Percentiles rank a stretch among this genome's conserved stretches.
phyloP scores from a whole-genome alignment of 2,113 vertebrate species.

The Peromyscus maniculatus region DNA sequence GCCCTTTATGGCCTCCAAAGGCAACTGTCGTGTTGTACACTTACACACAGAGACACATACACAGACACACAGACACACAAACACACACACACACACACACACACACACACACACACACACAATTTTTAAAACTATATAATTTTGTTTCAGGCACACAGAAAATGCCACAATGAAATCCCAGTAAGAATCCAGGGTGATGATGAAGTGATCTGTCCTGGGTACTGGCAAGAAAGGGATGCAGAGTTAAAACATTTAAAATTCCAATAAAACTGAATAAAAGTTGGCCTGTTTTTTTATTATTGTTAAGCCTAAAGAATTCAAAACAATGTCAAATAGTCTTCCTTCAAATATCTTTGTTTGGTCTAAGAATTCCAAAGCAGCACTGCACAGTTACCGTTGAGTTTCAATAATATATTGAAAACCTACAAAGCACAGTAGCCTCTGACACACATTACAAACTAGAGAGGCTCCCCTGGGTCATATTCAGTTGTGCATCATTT shows the following conservation, averaged over 20 bases:
- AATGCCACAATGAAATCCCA: background rate
- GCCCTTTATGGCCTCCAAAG: background rate
- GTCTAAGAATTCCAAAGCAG: slow-evolving; percentile 43
- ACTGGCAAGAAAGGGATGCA: background rate
- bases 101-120: background rate
- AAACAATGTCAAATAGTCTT: slow-evolving; percentile 31
- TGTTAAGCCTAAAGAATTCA: slow-evolving; percentile 20
- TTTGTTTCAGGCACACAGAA: background rate
- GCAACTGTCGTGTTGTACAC: background rate
- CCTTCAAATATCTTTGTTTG: slow-evolving; percentile 14
- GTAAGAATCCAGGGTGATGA: background rate
- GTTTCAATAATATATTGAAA: slow-evolving; percentile 9
- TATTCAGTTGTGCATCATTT: background rate
- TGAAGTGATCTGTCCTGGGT: background rate
- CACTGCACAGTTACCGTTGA: background rate
- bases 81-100: background rate
- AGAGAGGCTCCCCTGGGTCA: background rate
- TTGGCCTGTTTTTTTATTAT: slow-evolving; percentile 51
- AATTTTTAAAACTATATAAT: background rate
- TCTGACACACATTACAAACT: background rate
- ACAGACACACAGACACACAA: background rate
- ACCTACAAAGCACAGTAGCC: background rate
- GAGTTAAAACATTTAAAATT: slow-evolving; percentile 14
- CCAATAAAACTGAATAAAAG: background rate
- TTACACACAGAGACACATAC: background rate